Conservation (phyloP, 2,888 invertebrate genomes). For the Troglohyphantes excavatus region DNA sequence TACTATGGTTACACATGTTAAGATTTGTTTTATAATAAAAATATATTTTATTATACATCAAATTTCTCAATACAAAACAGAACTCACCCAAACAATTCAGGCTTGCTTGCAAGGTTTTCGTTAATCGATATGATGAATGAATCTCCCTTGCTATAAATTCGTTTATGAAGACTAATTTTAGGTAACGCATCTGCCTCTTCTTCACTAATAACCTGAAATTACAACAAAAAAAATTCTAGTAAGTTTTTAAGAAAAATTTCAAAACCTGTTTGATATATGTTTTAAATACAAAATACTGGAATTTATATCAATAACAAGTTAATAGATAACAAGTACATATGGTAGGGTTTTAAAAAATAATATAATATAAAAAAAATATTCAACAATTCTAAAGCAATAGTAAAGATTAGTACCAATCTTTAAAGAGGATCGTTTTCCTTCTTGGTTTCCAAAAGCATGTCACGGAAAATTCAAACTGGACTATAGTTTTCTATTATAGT, state of each 20-base stretch:
- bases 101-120: slow-evolving; percentile 41
- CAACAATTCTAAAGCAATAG: too few species aligned
- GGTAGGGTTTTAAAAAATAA: too few species aligned
- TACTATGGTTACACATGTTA: too few species aligned
- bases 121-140: slow-evolving; percentile 61
- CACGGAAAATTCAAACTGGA: too few species aligned
- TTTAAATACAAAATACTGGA: neutral
- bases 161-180: slow-evolving; percentile 88
- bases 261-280: neutral
- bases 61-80: neutral
- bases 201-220: slow-evolving; percentile 59
- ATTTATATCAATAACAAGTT: neutral
- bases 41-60: neutral
- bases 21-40: too few species aligned
- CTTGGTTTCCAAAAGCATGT: too few species aligned
- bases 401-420: too few species aligned
- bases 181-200: slow-evolving; percentile 81
- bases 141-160: slow-evolving; percentile 82
- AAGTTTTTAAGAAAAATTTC: neutral
- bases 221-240: neutral
- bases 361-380: too few species aligned
- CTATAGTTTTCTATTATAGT: too few species aligned
- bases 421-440: too few species aligned
- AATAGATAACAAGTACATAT: neutral
- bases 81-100: slow-evolving; percentile 46